phyloP scores from a whole-genome alignment of 2,888 invertebrate genomes.

The Rutpela maculata region DNA sequence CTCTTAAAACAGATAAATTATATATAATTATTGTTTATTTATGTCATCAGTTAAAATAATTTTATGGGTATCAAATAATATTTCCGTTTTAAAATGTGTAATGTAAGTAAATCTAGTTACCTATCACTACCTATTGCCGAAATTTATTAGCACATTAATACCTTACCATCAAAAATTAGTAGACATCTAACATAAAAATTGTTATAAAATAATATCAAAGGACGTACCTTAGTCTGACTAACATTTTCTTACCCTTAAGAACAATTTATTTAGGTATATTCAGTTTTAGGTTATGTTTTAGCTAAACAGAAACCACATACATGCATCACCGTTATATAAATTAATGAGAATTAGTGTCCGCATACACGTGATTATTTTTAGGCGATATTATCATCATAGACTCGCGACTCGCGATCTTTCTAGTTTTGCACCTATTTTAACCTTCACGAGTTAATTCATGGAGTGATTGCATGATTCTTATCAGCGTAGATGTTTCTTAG shows the following conservation, averaged over 20 bases:
- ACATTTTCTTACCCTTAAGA: neutral
- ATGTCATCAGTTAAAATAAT: neutral
- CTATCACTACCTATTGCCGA: neutral
- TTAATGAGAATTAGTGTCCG: neutral
- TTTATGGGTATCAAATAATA: neutral
- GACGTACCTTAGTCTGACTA: neutral
- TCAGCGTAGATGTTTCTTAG: too few species aligned
- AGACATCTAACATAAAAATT: neutral
- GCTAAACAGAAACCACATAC: neutral
- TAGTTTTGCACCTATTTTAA: neutral
- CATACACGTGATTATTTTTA: conserved; percentile 3
- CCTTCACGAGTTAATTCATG: neutral
- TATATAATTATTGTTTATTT: neutral
- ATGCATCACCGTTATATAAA: neutral
- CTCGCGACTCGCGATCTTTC: neutral
- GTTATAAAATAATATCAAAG: neutral
- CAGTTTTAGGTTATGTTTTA: neutral
- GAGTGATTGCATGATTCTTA: too few species aligned
- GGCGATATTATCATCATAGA: neutral
- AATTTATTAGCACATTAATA: neutral
- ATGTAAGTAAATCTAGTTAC: neutral
- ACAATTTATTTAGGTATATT: neutral
- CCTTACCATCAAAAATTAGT: neutral
- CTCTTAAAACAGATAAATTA: neutral
- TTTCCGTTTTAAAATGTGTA: neutral